Conservation (phyloP, 1,140 invertebrate species). For the Centruroides vittatus region DNA sequence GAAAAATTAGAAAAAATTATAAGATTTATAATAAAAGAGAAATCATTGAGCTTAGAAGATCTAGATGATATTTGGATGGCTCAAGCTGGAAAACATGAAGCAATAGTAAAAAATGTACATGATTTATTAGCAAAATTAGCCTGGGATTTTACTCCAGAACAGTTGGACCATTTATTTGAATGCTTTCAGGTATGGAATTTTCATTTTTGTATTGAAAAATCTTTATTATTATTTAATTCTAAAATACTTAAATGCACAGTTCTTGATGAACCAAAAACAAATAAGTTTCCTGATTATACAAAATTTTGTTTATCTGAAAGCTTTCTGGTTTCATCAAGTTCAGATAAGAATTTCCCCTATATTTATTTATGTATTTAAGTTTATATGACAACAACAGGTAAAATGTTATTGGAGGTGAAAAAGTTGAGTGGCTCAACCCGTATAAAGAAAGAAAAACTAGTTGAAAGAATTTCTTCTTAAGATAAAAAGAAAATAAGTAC, state of each 20-base stretch:
- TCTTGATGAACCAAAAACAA: background rate
- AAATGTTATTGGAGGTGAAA: too few relatives aligned
- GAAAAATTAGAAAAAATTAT: conserved; percentile 96
- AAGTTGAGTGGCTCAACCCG: too few relatives aligned
- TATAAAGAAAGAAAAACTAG: too few relatives aligned
- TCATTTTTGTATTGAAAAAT: background rate
- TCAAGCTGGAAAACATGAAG: conserved; percentile 87
- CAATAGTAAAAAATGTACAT: conserved; percentile 93
- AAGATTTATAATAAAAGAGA: conserved; percentile 90
- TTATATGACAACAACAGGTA: too few relatives aligned
- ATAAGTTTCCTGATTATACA: background rate
- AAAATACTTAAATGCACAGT: background rate
- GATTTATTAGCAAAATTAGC: conserved; percentile 90
- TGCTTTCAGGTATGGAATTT: conserved; percentile 68
- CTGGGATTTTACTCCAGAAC: conserved; percentile 95
- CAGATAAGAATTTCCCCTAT: background rate
- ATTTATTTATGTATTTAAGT: background rate
- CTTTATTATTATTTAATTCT: background rate
- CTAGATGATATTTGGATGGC: conserved; percentile 92
- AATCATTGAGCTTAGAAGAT: conserved; percentile 75
- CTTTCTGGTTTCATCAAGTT: background rate
- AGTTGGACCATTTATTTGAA: conserved; percentile 92
- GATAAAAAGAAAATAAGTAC: too few relatives aligned
- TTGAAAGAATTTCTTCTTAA: too few relatives aligned
- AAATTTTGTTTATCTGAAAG: background rate